Conservation (phyloP, 2,113 vertebrate species). For the Shinisaurus crocodilurus region DNA sequence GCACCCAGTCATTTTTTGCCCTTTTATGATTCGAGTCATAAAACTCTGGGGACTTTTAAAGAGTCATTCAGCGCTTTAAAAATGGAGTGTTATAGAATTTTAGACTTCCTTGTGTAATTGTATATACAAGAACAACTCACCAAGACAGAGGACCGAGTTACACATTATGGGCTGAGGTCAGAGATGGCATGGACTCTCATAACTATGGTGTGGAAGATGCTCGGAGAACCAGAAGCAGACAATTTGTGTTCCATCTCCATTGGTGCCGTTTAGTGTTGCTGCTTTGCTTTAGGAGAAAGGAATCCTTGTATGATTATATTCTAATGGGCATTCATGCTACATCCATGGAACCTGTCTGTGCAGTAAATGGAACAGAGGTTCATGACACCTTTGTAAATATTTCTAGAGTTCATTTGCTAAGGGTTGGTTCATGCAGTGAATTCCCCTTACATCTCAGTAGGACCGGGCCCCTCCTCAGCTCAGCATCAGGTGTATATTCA, state of each 20-base stretch:
- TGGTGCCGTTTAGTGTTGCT: background rate
- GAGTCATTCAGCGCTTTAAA: constrained; percentile 40
- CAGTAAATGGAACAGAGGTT: background rate
- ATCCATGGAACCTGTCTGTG: background rate
- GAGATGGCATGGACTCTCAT: background rate
- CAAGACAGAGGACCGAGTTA: background rate
- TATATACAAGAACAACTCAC: accelerated
- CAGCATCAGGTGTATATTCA: background rate
- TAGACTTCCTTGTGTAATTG: constrained; percentile 23
- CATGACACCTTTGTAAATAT: background rate
- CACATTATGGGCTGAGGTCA: background rate
- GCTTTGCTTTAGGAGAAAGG: background rate
- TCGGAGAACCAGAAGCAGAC: background rate
- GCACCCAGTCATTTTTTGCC: constrained; percentile 42
- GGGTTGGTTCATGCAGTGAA: background rate
- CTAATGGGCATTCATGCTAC: background rate
- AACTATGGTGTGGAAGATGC: background rate
- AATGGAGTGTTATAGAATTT: constrained; percentile 23
- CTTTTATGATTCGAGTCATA: constrained; percentile 61
- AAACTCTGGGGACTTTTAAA: constrained; percentile 57
- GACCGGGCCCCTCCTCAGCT: background rate
- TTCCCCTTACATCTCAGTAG: background rate
- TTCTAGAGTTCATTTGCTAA: background rate
- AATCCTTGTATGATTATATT: background rate
- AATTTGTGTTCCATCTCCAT: background rate